These are phyloP conservation scores for Florisuga fusca DNA, from an alignment of 2,797 vertebrate genomes.

Conservation along the genomic window DNA sequence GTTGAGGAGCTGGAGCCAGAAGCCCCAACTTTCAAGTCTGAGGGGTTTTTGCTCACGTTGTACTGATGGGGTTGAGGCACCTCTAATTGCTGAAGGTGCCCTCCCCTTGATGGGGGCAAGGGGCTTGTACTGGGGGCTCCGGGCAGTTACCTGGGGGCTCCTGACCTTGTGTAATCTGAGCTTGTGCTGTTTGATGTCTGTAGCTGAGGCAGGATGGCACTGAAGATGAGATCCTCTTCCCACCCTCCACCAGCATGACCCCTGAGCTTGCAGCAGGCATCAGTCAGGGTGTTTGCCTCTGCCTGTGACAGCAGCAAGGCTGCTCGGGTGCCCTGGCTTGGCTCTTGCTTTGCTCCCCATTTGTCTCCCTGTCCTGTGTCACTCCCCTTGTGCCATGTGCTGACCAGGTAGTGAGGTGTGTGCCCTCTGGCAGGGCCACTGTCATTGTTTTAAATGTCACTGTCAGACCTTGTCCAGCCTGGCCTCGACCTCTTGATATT, in stretches of 20 bases:
- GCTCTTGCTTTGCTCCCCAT: neutral
- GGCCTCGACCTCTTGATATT: conserved; percentile 6
- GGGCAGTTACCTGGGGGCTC: neutral
- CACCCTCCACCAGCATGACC: neutral
- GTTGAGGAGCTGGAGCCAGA: neutral
- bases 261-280: neutral
- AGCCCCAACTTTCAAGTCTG: neutral
- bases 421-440: neutral
- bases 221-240: neutral
- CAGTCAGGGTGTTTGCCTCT: conserved; percentile 7
- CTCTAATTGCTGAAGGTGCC: neutral
- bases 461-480: neutral
- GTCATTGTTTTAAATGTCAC: neutral
- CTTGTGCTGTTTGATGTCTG: neutral
- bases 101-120: neutral
- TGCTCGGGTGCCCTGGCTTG: neutral
- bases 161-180: neutral
- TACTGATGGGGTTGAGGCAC: neutral
- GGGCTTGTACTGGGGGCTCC: neutral
- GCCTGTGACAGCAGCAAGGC: neutral
- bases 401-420: neutral
- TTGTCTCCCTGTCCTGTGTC: neutral
- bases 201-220: neutral
- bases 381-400: neutral
- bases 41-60: neutral